These are phyloP conservation scores for Amazona finschi DNA, from an alignment of 2,797 vertebrate genomes.

Conservation along the genomic window DNA sequence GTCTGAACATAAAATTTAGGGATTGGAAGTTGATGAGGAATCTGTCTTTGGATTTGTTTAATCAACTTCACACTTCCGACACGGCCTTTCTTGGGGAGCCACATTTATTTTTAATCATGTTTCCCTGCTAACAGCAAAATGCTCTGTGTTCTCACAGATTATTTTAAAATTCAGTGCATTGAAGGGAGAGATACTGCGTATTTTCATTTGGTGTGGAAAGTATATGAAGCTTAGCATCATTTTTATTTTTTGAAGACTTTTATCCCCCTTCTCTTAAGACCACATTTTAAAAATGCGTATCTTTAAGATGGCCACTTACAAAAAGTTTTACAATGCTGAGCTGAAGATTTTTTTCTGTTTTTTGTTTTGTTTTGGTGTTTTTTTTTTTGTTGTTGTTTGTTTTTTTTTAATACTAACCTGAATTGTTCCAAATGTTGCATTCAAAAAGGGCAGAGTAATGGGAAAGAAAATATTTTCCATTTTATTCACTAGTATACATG, in stretches of 20 bases:
- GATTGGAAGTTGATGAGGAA: slow-evolving; percentile 84
- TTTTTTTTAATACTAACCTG: slow-evolving; percentile 18
- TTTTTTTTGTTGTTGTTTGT: no score
- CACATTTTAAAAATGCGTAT: slow-evolving; percentile 14
- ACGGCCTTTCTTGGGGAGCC: slow-evolving; percentile 57
- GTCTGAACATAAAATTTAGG: slow-evolving; percentile 83
- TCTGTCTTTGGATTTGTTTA: slow-evolving; percentile 83
- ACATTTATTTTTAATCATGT: slow-evolving; percentile 67
- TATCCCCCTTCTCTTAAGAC: not conserved
- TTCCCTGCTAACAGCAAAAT: slow-evolving; percentile 13
- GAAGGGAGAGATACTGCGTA: not conserved
- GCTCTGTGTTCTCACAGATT: slow-evolving; percentile 36
- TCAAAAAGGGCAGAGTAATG: slow-evolving; percentile 32
- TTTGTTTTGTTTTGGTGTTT: not conserved
- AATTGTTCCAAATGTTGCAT: slow-evolving; percentile 49
- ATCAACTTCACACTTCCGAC: slow-evolving; percentile 72
- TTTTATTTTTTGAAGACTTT: slow-evolving; percentile 20
- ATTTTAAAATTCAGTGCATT: slow-evolving; percentile 37
- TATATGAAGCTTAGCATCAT: slow-evolving; percentile 31
- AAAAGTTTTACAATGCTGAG: slow-evolving; percentile 66
- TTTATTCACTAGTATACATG: slow-evolving; percentile 70
- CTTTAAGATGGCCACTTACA: slow-evolving; percentile 47
- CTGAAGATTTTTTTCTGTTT: not conserved
- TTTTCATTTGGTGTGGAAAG: slow-evolving; percentile 5
- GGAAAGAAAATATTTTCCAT: slow-evolving; percentile 29